Conservation (phyloP, 2,888 invertebrate genomes). For the Opisthograptis luteolata region DNA sequence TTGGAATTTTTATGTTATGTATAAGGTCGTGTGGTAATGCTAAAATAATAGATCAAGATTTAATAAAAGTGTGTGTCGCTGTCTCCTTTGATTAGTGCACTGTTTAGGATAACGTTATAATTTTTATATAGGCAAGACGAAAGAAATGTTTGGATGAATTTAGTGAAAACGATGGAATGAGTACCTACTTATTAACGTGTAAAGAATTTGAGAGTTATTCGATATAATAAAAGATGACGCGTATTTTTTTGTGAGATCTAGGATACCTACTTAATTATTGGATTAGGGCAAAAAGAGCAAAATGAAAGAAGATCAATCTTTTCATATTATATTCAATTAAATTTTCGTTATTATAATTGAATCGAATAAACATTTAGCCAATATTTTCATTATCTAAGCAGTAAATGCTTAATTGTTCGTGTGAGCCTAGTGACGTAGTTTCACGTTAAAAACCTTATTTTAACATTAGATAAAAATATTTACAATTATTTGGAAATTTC, state of each 20-base stretch:
- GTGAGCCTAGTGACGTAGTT: constrained; percentile 78
- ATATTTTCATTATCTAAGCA: constrained; percentile 74
- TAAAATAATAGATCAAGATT: too few species aligned
- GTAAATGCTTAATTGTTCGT: constrained; percentile 75
- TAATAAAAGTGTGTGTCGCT: too few species aligned
- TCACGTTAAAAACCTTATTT: constrained; percentile 67
- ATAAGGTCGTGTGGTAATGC: too few species aligned
- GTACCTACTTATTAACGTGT: too few species aligned
- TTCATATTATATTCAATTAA: constrained; percentile 78
- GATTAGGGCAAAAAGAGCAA: not conserved
- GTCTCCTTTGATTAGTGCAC: too few species aligned
- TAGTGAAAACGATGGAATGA: too few species aligned
- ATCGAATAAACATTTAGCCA: constrained; percentile 83
- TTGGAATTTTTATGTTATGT: too few species aligned
- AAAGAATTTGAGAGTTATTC: too few species aligned
- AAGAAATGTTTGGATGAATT: too few species aligned
- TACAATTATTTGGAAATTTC: constrained; percentile 82
- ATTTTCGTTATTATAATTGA: constrained; percentile 79
- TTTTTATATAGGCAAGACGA: too few species aligned
- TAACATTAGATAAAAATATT: constrained; percentile 77
- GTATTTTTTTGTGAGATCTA: not conserved
- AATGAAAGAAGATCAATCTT: constrained; percentile 53
- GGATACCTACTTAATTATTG: too few species aligned
- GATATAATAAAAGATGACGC: not conserved
- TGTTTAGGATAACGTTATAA: too few species aligned